Evolutionary conservation across 1,140 invertebrate genomes (phyloP).

Genomic region (Aphidius gifuensis): DNA sequence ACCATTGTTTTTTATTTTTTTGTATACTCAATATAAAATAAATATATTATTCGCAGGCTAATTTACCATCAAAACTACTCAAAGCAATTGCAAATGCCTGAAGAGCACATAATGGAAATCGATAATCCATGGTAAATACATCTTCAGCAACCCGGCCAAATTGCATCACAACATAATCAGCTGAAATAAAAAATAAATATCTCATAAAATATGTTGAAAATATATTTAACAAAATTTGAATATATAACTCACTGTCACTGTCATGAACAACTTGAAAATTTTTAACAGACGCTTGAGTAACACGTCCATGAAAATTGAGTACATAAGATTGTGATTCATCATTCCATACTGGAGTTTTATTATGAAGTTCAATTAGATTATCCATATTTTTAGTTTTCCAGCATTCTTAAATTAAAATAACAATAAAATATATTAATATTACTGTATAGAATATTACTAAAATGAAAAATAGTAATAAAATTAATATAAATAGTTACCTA

Average conservation of each 20-base stretch:
- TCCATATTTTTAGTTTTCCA: slow-evolving; percentile 83
- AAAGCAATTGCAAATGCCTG: slow-evolving; percentile 98
- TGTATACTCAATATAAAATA: neutral
- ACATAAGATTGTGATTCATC: slow-evolving; percentile 99
- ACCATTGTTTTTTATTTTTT: neutral
- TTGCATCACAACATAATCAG: slow-evolving; percentile 98
- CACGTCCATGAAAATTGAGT: slow-evolving; percentile 97
- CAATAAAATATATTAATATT: neutral
- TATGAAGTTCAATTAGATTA: slow-evolving; percentile 91
- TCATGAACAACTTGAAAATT: slow-evolving; percentile 99
- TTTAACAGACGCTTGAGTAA: slow-evolving; percentile 99
- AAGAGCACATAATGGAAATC: slow-evolving; percentile 94
- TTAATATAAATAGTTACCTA: slow-evolving; percentile 62
- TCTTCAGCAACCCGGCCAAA: slow-evolving; percentile 97
- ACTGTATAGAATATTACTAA: neutral
- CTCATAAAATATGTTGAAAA: slow-evolving; percentile 5
- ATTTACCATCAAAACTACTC: slow-evolving; percentile 97
- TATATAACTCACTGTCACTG: slow-evolving; percentile 72
- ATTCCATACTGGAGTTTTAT: slow-evolving; percentile 99
- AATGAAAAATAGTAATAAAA: slow-evolving; percentile 15
- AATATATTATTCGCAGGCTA: slow-evolving; percentile 88
- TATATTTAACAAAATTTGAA: slow-evolving; percentile 5
- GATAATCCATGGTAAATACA: slow-evolving; percentile 97
- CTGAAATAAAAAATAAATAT: slow-evolving; percentile 51
- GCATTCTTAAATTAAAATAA: slow-evolving; percentile 56